Evolutionary conservation across 2,888 invertebrate species (phyloP).

Genomic region (Dicycla oo): DNA sequence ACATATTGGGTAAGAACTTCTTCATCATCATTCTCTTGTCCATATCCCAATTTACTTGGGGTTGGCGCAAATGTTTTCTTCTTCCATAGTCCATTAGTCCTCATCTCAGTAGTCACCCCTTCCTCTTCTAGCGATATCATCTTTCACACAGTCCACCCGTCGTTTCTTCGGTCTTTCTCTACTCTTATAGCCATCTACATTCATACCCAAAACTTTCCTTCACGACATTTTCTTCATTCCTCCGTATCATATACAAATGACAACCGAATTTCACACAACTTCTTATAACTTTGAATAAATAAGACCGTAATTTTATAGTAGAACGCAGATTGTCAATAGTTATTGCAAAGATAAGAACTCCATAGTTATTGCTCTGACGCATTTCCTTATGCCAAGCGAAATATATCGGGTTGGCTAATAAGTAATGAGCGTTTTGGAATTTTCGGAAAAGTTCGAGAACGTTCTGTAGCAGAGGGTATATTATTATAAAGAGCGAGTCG

Average conservation of each 20-base stretch:
- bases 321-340: not conserved
- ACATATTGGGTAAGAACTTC: slow-evolving; percentile 95
- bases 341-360: not conserved
- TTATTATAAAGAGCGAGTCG: no score
- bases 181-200: not conserved
- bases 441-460: no score
- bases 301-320: not conserved
- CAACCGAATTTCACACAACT: not conserved
- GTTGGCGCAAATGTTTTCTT: not conserved
- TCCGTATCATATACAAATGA: not conserved
- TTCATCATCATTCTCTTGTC: not conserved
- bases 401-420: no score
- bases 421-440: no score
- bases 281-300: not conserved
- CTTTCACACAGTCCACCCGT: not conserved
- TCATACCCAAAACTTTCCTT: not conserved
- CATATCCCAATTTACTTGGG: not conserved
- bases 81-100: not conserved
- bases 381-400: slow-evolving; percentile 5
- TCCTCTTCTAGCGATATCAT: not conserved
- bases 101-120: not conserved
- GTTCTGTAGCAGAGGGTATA: no score
- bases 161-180: no score
- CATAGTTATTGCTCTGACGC: not conserved
- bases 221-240: not conserved